These are phyloP conservation scores for Himalopsyche kuldschensis DNA, from an alignment of 2,888 invertebrate species.

Conservation along the genomic window DNA sequence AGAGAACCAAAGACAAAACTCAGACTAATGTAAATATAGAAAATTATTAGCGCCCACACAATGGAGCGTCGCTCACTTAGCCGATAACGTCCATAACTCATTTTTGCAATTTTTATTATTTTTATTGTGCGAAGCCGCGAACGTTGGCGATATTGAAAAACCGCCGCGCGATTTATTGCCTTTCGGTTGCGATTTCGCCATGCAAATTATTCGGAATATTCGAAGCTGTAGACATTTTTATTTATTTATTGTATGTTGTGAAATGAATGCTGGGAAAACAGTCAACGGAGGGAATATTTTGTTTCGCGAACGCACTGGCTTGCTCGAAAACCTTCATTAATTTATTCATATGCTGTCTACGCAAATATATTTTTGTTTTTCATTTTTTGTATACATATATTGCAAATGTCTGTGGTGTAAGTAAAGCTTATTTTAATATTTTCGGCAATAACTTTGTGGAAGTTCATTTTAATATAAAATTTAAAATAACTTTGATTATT, in stretches of 20 bases:
- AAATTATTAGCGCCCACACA: background rate
- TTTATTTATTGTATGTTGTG: background rate
- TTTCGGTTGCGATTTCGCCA: background rate
- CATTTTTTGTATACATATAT: too few relatives aligned
- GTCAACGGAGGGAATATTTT: background rate
- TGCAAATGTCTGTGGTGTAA: too few relatives aligned
- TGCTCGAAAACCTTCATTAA: too few relatives aligned
- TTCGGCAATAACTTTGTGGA: too few relatives aligned
- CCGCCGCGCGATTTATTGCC: background rate
- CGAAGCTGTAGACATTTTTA: background rate
- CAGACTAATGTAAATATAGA: too few relatives aligned
- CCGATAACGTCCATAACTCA: background rate
- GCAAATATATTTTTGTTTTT: too few relatives aligned
- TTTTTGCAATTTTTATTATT: background rate
- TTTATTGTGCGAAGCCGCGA: background rate
- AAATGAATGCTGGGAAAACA: background rate
- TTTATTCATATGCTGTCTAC: too few relatives aligned
- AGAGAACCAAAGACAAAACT: too few relatives aligned
- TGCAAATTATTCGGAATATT: background rate
- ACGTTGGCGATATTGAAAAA: background rate
- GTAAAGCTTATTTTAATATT: too few relatives aligned
- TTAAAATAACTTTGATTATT: too few relatives aligned
- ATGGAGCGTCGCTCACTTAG: background rate
- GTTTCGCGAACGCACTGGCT: background rate
- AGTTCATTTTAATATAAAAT: too few relatives aligned